phyloP scores from a whole-genome alignment of 1,140 invertebrate genomes.

The Arion vulgaris region DNA sequence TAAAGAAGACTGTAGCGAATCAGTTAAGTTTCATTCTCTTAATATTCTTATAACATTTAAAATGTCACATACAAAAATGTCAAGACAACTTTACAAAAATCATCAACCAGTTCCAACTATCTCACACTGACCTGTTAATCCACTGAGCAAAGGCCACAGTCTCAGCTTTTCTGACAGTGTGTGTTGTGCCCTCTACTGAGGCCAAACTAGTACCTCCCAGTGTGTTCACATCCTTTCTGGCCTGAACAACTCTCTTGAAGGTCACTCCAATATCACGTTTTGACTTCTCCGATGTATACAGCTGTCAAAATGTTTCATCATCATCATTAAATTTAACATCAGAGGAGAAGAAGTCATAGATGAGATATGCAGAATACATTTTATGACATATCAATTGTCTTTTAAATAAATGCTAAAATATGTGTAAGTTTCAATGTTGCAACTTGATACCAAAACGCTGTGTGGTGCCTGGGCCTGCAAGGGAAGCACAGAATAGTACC shows the following conservation, averaged over 20 bases:
- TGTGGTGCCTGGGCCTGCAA: too few relatives aligned
- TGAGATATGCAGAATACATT: background rate
- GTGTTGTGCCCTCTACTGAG: slow-evolving; percentile 90
- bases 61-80: too few relatives aligned
- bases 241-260: slow-evolving; percentile 93
- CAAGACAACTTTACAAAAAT: too few relatives aligned
- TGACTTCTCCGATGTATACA: slow-evolving; percentile 90
- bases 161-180: slow-evolving; percentile 85
- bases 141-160: slow-evolving; percentile 98
- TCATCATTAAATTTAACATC: background rate
- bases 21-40: too few relatives aligned
- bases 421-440: too few relatives aligned
- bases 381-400: background rate
- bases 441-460: too few relatives aligned
- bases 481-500: too few relatives aligned
- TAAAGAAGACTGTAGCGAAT: too few relatives aligned
- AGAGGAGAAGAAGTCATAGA: background rate
- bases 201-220: slow-evolving; percentile 95
- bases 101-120: too few relatives aligned
- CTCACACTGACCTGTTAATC: slow-evolving; percentile 88
- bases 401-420: background rate
- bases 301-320: slow-evolving; percentile 72
- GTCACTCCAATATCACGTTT: slow-evolving; percentile 88
- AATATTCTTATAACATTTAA: too few relatives aligned
- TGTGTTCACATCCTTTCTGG: slow-evolving; percentile 93